Base-by-base conservation (phyloP, 2,113 vertebrate species). In the Blennius ocellaris region DNA sequence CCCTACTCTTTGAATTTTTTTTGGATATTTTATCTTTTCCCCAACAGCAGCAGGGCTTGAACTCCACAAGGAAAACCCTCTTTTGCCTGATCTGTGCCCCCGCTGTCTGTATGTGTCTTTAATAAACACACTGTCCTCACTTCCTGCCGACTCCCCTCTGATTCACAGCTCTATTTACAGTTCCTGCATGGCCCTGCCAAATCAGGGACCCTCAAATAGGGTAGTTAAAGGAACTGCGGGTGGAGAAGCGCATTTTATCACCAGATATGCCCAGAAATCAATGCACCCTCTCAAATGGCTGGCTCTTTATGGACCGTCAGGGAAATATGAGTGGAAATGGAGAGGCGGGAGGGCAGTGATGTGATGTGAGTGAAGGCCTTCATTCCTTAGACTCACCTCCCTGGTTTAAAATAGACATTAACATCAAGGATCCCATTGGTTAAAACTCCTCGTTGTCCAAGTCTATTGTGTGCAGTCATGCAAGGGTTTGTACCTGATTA, bases 261-360 rank as follows among this genome's bases (percentile, higher is more conserved):
- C 83, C 83, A 90, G 85, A 91, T 93, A 93, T 88, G 87, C 87
- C 83, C 76, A 85, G 83, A 92, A 93, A 94, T 94, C 92, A 93
- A 93, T 93, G 90, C 84, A 11, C 74, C 80, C 82, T 87, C 90
- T 90, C 88, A 87, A 90, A 92, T 91, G 80, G 85, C 83, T 87
- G 82, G 85, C 78, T 90, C 84, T 93, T 93, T 94, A 93, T 93
- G 87, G 89, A 89, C 82, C 82, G 80, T 82, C 84, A 87, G 91
- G 90, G 91, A 93, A 92, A 92, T 88, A 87, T 88, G 86, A 89
- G 83, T 76, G 80, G 89, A 89, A 84, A 85, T 77, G 64, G 82
- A 73, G 78, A 87, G 72, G 79, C 71, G 17, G 76, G 81, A 84
- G 82, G 76, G 80, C 77, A 68, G 76, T 78, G 83, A 86, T 85